Evolutionary conservation across 1,140 invertebrate species (phyloP).

Genomic region (Chionoecetes opilio): DNA sequence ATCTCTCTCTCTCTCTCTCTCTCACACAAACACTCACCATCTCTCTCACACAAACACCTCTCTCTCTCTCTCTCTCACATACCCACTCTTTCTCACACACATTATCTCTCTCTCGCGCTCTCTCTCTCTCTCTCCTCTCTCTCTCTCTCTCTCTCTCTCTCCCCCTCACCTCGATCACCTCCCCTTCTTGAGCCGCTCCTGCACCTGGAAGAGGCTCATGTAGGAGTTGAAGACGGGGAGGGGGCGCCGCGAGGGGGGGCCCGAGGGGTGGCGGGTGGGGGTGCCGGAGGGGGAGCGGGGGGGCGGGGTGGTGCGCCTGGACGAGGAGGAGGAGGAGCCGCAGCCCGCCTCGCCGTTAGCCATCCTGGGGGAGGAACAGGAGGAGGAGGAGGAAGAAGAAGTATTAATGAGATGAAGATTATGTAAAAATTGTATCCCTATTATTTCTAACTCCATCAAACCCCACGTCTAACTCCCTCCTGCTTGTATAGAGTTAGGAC

Average conservation of each 20-base stretch:
- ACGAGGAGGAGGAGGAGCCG: constrained; percentile 59
- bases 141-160: background rate
- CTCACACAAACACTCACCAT: background rate
- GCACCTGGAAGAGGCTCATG: constrained; percentile 81
- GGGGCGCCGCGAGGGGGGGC: constrained; percentile 59
- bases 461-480: background rate
- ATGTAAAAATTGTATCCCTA: background rate
- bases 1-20: too few species aligned
- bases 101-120: background rate
- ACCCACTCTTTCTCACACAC: too few species aligned
- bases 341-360: constrained; percentile 39
- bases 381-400: too few species aligned
- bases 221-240: constrained; percentile 81
- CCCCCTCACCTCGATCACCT: constrained; percentile 80
- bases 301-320: constrained; percentile 66
- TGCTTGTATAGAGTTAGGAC: background rate
- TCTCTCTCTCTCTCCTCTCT: background rate
- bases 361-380: constrained; percentile 42
- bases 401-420: too few species aligned
- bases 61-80: too few species aligned
- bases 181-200: constrained; percentile 81
- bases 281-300: constrained; percentile 41
- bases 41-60: too few species aligned
- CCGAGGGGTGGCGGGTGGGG: constrained; percentile 33
- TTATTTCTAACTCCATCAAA: background rate